Evolutionary conservation across 2,888 invertebrate species (phyloP), one percentile per base, ranked within the genome.

Genomic region (Tenthredo amoena): DNA sequence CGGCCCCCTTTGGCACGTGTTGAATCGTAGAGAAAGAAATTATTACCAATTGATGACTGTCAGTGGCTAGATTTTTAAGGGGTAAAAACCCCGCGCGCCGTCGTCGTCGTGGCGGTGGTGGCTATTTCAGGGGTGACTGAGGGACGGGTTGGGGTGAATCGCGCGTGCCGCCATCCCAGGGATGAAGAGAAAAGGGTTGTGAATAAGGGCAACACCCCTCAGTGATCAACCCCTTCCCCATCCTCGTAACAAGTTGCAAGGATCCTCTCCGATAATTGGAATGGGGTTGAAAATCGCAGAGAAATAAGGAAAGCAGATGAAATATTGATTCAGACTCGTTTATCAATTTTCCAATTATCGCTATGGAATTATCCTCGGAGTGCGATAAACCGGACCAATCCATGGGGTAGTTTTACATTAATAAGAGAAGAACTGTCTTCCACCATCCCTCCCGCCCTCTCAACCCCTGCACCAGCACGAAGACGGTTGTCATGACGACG

Each of bases 401-500:
- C 87, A 87, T 87, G 86, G 87, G 87, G 88, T 88, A 87, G 86
- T 85, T 88, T 86, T 86, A 89, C 89, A 88, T 88, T 91, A 90
- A 91, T 89, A 90, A 89, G 79, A 76, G 88, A 88, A 81, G 88
- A 88, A 81, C 58, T 43, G 31, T 83, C 65, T 84, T 71, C 85
- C 55, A 55, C 65, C 82, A 82, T 50, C 68, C 47, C 62, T 81
- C 21, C 43, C 37, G 40, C 81, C n/a, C 5, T 40, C 15, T 21
- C 18, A 21, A 0, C n/a, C 62, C 62, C 9, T 50, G 7, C 31
- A 31, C 34, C 26, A 55, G 1, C 40, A 79, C 83, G 74, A 86
- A 92, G 92, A 90, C 92, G 92, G 93, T 93, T 89, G 90, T 89
- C 89, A 92, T 92, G 92, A 92, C 85, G 89, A 92, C 92, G 88